Evolutionary conservation across 2,113 vertebrate species (phyloP), one percentile per base, ranked within the genome.

Genomic region (Pangasianodon gigas): DNA sequence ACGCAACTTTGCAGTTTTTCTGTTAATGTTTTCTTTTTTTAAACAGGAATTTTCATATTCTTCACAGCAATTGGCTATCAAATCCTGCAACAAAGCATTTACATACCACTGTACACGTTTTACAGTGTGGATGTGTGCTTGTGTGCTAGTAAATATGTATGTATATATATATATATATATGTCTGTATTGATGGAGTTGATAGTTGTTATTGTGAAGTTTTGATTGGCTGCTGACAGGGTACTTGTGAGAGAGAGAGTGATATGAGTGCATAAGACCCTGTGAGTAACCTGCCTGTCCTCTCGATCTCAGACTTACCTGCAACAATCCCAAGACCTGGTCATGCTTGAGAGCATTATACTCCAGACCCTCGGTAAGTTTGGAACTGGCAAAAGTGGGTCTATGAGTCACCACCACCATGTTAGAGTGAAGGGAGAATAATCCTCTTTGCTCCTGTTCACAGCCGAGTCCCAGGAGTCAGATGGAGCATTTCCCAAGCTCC

Each of bases 331-430:
- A 97, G 98, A 99, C 97, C 97, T 99, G 97, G 98, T 99, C 96
- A 99, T 99, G 96, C 96, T 99, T 96, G 98, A 99, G 97, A 99
- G 98, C 96, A 98, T 99, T 95, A 99, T 99, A 94, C 97, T 99
- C 92, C 98, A 99, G 97, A 99, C 98, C 96, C 96, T 99, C 96
- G 98, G 98, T 99, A 97, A 98, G 98, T 98, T 96, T 94, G 94
- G 95, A 92, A 89, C 37, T 94, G 94, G 95, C 93, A 93, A 94
- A 89, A 92, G 93, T 94, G 93, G 91, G 92, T 93, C 91, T 88
- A 93, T 94, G 93, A 93, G 92, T 93, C 92, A 92, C 85, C 75
- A 94, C 92, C 80, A 84, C 37, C 82, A 62, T 84, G 92, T 89
- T 92, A 92, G 93, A 92, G 91, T 84, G 90, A 92, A 89, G 71